A percentile compares a stretch with the other conserved stretches of the same genome.
phyloP scores from a whole-genome alignment of 1,140 invertebrate species.

The Panulirus ornatus region DNA sequence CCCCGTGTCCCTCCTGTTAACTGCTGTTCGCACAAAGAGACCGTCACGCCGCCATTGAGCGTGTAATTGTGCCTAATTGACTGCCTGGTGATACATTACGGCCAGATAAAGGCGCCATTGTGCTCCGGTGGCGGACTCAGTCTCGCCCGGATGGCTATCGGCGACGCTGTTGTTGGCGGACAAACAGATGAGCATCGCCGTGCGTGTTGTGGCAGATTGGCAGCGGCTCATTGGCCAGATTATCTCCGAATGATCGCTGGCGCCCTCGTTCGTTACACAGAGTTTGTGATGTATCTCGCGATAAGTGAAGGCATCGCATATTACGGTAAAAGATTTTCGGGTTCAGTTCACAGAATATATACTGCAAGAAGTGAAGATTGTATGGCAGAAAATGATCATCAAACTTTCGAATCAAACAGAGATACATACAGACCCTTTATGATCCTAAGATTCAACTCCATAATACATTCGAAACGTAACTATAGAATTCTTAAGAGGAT shows the following conservation, averaged over 20 bases:
- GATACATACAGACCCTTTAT: too few relatives aligned
- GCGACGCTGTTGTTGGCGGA: background rate
- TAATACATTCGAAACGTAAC: too few relatives aligned
- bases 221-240: constrained; percentile 39
- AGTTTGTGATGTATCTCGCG: constrained; percentile 11
- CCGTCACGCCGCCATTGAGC: constrained; percentile 52
- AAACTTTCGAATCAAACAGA: too few relatives aligned
- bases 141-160: background rate
- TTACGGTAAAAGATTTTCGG: too few relatives aligned
- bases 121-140: background rate
- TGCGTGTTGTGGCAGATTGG: constrained; percentile 56
- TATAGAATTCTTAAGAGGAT: too few relatives aligned
- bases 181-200: constrained; percentile 50
- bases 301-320: background rate
- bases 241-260: constrained; percentile 43
- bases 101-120: constrained; percentile 54
- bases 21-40: constrained; percentile 40
- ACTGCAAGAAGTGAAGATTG: too few relatives aligned
- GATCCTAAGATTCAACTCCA: too few relatives aligned
- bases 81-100: constrained; percentile 62
- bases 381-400: too few relatives aligned
- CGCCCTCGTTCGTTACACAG: background rate
- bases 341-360: too few relatives aligned
- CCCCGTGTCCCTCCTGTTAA: constrained; percentile 28
- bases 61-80: constrained; percentile 59